Conservation (phyloP, 2,113 vertebrate species). For the Polyodon spathula region DNA sequence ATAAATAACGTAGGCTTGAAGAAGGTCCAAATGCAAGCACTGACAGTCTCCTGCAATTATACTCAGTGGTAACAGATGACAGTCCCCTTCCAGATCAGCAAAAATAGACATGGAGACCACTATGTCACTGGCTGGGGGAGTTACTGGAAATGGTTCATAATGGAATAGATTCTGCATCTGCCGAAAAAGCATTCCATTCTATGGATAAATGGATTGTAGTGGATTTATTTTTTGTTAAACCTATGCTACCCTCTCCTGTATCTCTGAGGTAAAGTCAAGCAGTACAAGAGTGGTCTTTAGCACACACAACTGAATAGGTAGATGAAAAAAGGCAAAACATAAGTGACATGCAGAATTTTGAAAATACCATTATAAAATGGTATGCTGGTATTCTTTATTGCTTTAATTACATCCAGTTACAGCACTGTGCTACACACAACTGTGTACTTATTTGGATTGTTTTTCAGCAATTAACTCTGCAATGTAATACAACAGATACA, state of each 20-base stretch:
- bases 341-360: no score
- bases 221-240: conserved; percentile 17
- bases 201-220: conserved; percentile 20
- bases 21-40: conserved; percentile 75
- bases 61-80: conserved; percentile 77
- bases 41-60: conserved; percentile 91
- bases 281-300: no score
- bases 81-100: conserved; percentile 53
- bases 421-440: no score
- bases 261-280: neutral
- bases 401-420: no score
- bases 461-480: no score
- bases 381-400: no score
- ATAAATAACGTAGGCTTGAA: conserved; percentile 87
- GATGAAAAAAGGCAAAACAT: no score
- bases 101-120: conserved; percentile 60
- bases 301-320: no score
- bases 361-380: no score
- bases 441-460: no score
- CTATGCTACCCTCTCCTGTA: neutral
- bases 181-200: conserved; percentile 55
- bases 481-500: no score
- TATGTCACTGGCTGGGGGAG: conserved; percentile 58
- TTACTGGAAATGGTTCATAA: conserved; percentile 54
- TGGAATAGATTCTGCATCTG: conserved; percentile 52